phyloP scores from a whole-genome alignment of 1,140 invertebrate species.

The Lysiphlebus fabarum region DNA sequence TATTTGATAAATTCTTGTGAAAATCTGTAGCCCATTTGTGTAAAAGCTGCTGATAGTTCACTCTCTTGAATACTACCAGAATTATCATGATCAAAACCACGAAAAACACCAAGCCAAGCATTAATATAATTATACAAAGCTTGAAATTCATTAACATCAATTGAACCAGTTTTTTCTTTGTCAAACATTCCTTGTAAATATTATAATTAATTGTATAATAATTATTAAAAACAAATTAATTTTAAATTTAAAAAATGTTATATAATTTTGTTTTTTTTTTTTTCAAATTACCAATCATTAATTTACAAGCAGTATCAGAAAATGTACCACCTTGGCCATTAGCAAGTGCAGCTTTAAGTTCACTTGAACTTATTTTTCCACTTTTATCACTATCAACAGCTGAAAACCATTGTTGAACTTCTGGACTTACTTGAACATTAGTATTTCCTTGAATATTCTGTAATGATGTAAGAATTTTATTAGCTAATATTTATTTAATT shows the following conservation, averaged over 20 bases:
- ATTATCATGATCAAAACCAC: conserved; percentile 76
- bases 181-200: conserved; percentile 87
- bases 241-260: conserved; percentile 18
- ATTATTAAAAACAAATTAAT: background rate
- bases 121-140: conserved; percentile 86
- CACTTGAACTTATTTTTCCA: conserved; percentile 74
- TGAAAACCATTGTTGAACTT: conserved; percentile 79
- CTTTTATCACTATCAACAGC: conserved; percentile 78
- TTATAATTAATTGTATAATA: conserved; percentile 6
- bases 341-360: conserved; percentile 78
- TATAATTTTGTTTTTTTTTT: conserved; percentile 15
- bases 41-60: conserved; percentile 74
- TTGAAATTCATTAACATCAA: conserved; percentile 82
- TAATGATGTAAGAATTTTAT: too few relatives aligned
- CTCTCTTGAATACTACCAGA: conserved; percentile 79
- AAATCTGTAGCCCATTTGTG: conserved; percentile 86
- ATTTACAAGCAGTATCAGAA: conserved; percentile 76
- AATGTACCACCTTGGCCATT: conserved; percentile 85
- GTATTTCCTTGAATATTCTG: conserved; percentile 8
- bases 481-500: too few relatives aligned
- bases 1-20: conserved; percentile 74
- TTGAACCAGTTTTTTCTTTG: conserved; percentile 78
- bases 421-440: conserved; percentile 53
- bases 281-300: conserved; percentile 76
- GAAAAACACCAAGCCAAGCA: conserved; percentile 80